Evolutionary conservation across 2,888 invertebrate genomes (phyloP), one percentile per base, ranked within the genome.

Genomic region (Dryomyza anilis): DNA sequence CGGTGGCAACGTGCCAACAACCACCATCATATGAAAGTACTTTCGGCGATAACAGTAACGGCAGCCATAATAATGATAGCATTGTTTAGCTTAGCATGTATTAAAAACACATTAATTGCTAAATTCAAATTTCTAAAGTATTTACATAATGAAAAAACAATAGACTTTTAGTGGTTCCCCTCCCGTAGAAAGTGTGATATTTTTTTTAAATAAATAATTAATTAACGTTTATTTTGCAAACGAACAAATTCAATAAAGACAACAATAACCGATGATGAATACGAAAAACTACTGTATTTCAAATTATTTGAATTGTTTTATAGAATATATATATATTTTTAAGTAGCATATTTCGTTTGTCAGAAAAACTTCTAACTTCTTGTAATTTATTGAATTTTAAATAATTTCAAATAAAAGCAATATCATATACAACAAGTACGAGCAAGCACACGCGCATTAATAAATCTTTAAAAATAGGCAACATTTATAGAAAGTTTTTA

Each of bases 21-120:
- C 59, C 60, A 39, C 36, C 65, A 52, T 30, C 63, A 10, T 58
- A 52, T 56, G 55, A 59, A 27, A 21, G 56, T 30, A 43, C 27
- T 48, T 14, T 30, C n/a, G 25, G 23, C 2, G 21, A 16, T 36
- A 60, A 48, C 59, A 33, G 16, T 30, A 60, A 25, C 25, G 23
- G 23, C 25, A 48, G 14, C 23, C 14, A 6, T 19, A 21, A 14
- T 27, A 52, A 52, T 14, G 19, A 36, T 19, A 36, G 39, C 33
- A 23, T 39, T 33, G 56, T 23, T 14, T 21, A 56, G 36, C 21
- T 19, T 6, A 39, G 36, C 1, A n/a, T 16, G 21, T 30, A 33
- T 53, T 39, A 56, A 56, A 56, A 36, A 56, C 36, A 16, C 39
- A 56, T 36, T 21, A 36, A 56, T 36, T 21, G 36, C 14, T 16